Base-by-base conservation (phyloP, 2,113 vertebrate genomes). In the Blennius ocellaris region DNA sequence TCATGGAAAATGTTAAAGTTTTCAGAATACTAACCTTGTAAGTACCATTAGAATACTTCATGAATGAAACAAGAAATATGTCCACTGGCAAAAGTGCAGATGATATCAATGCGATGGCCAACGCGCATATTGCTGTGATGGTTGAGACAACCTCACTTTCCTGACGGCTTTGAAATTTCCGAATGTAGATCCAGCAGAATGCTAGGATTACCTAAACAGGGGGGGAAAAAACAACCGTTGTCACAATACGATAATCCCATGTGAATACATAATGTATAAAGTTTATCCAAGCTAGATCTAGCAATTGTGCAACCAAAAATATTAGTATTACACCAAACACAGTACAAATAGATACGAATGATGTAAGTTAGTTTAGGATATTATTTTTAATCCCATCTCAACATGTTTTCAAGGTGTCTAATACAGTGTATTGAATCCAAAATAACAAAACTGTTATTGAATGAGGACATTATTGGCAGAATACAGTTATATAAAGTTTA, bases 131-230 rank as follows among this genome's bases (percentile, higher is more conserved):
- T 21, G 97, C 96, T 10, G 97, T 99, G 61, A 99, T 96, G 6
- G 97, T 99, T 36, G 97, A 98, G 86, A 99, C 80, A 43, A 98
- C 97, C 88, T 99, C 97, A 39, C 98, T 99, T 90, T 99, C 97
- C 57, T 95, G 95, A 0, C 94, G 96, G 90, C 97, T 99, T 85
- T 99, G 97, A 86, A 97, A 99, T 87, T 97, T 98, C 37, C 98
- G 95, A 59, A 99, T 96, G 60, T 99, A 99, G 85, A 98, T 85
- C 98, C 98, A 99, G 83, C 96, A 99, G 88, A 99, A 99, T 37
- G 91, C 93, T 17, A 99, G 87, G 86, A 99, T 98, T 8, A 90
- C 93, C 98, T 99, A 75, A 70, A 94, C 3, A 74, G 0, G 21
- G 21, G 21, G 21, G 21, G 21, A 83, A 4, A 4, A 84, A 8